Evolutionary conservation across 2,797 vertebrate genomes (phyloP), one percentile per base, ranked within the genome.

Genomic region (Galago senegalensis): DNA sequence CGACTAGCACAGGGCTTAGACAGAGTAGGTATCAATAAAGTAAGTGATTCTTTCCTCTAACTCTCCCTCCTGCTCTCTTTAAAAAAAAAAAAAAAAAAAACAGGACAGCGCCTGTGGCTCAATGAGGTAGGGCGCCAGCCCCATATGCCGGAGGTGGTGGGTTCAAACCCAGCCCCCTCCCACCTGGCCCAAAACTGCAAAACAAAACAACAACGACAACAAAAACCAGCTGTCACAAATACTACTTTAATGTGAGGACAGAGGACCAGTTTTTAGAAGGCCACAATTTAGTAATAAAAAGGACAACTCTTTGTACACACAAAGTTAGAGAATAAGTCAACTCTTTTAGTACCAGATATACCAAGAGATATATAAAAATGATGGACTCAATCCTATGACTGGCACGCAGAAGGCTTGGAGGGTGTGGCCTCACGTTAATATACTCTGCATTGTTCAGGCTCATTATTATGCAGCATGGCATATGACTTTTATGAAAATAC

Each of bases 261-360:
- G n/a, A 87, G 90, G 25, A 91, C 23, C 49, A 79, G 37, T 82
- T 96, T 96, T 58, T 25, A 61, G 84, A 93, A 87, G 40, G 67
- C 40, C 31, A 81, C 18, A 25, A 17, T 40, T 84, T 88, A 76
- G 18, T 69, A 77, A 87, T 43, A 95, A 86, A 76, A 93, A 88
- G 31, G 58, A 27, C 20, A 77, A 82, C 34, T 91, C 40, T 93
- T 86, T 56, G 23, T 53, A 49, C 13, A 82, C 7, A 93, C 40
- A 49, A 34, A 87, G 23, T 80, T 76, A 87, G 43, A 34, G 40
- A 95, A 56, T 65, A 89, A 27, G 10, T 53, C 58, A 92, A 70
- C 81, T 93, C 40, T 89, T 86, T 85, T 34, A 89, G 60, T 77
- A 91, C 13, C 49, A 69, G 46, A 89, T 83, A 87, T 46, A 60